Base-by-base conservation (phyloP, 2,113 vertebrate species). In the Arenaria interpres region DNA sequence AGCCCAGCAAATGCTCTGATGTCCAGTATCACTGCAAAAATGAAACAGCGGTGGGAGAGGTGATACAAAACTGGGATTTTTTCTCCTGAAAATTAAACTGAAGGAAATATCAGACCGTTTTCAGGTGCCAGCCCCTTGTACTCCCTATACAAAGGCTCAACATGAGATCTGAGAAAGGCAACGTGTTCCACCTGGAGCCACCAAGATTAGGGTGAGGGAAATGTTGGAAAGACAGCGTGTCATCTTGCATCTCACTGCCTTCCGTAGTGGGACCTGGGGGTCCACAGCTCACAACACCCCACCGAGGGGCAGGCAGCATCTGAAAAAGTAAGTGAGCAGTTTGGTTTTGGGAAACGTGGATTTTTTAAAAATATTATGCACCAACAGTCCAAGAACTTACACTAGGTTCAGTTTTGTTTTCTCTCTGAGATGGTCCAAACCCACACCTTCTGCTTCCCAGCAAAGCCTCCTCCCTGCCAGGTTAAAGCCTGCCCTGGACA, bases 131-230 rank as follows among this genome's bases (percentile, higher is more conserved):
- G 50, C 20, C 71, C 27, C 64, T 80, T 89, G 39, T 14, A 41
- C 14, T 27, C 7, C 2, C 3, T 37, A 30, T 59, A 30, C 25
- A 45, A 59, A 81, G 32, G 20, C 23, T 66, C 68, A 88, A 4
- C 32, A 57, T 21, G 15, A 21, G 60, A 32, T 46, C 43, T 32
- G 68, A 79, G 53, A 81, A 20, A 69, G 50, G 14, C 4, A 80
- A 46, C 0, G 0, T 56, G 11, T 19, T 73, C 15, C 23, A 72
- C 23, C 57, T 80, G 39, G 12, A 59, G 14, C 35, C 39, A 56
- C 15, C 0, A 2, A 51, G 33, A 8, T 24, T 71, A 73, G 23
- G 15, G 14, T 67, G 12, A 84, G 2, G 2, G 18, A 81, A 73
- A 46, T 45, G 43, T 16, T 73, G 7, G 46, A 46, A 54, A 20